Percentiles rank a stretch among this genome's conserved stretches.
phyloP scores from a whole-genome alignment of 1,140 invertebrate species.

The Euwallacea fornicatus region DNA sequence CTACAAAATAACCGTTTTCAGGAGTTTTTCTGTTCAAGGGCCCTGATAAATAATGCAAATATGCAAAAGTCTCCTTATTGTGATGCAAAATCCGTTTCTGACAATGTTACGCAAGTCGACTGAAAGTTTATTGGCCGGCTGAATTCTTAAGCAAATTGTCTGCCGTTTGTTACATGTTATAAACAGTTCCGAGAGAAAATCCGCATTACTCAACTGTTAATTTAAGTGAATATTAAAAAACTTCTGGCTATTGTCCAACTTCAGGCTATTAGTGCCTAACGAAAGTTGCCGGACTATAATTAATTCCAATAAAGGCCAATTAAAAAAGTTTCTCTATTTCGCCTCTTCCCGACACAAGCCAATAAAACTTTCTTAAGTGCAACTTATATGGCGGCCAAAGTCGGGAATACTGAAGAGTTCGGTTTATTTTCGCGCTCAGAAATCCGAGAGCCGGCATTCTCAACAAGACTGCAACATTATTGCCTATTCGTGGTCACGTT shows the following conservation, averaged over 20 bases:
- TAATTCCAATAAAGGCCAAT: neutral
- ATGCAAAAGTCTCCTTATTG: neutral
- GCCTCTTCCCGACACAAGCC: too few species aligned
- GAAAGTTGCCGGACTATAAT: neutral
- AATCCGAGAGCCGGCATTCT: too few species aligned
- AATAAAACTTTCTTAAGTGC: too few species aligned
- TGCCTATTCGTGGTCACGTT: neutral
- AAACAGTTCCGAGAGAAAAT: too few species aligned
- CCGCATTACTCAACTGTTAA: neutral
- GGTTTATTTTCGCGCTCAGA: too few species aligned
- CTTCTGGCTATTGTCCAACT: neutral
- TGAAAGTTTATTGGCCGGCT: neutral
- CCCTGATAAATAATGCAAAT: slow-evolving; percentile 2
- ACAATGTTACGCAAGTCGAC: neutral
- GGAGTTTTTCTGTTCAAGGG: slow-evolving; percentile 3
- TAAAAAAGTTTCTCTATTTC: too few species aligned
- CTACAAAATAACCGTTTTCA: neutral
- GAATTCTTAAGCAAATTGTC: neutral
- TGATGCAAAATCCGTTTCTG: slow-evolving; percentile 3
- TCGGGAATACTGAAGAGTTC: too few species aligned
- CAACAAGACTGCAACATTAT: too few species aligned
- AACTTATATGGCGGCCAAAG: too few species aligned
- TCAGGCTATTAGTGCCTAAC: neutral
- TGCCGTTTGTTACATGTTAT: neutral
- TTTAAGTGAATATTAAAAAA: neutral